A percentile compares a stretch with the other conserved stretches of the same genome.
These are phyloP conservation scores for Carassius gibelio DNA, from an alignment of 2,113 vertebrate species.

Conservation along the genomic window DNA sequence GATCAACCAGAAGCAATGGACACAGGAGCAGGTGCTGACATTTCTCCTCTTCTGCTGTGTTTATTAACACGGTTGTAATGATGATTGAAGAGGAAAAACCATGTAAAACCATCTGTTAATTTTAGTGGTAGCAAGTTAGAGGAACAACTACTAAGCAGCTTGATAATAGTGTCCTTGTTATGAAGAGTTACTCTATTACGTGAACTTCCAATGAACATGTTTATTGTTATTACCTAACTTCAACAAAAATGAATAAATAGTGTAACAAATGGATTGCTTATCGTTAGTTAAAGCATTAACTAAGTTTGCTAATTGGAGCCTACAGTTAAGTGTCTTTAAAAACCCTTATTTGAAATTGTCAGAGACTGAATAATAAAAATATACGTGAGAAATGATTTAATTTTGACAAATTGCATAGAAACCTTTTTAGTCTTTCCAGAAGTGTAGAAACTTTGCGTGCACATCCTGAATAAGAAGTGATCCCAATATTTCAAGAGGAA, in stretches of 20 bases:
- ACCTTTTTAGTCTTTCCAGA: not conserved
- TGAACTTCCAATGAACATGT: no score
- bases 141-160: no score
- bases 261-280: no score
- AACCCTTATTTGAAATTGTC: not conserved
- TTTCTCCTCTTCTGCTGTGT: not conserved
- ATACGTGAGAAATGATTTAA: not conserved
- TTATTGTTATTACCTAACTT: no score
- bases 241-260: no score
- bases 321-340: no score
- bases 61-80: not conserved
- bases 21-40: constrained; percentile 46
- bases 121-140: no score
- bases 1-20: constrained; percentile 47
- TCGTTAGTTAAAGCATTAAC: no score
- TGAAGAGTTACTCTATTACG: no score
- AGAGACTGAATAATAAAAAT: not conserved
- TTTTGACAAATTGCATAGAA: not conserved
- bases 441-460: not conserved
- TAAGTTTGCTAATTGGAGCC: no score
- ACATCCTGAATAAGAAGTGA: not conserved
- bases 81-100: not conserved
- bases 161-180: no score
- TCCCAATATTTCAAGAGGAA: not conserved
- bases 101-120: not conserved